Conservation (phyloP, 2,888 invertebrate genomes). For the Dicyrtoma fusca region DNA sequence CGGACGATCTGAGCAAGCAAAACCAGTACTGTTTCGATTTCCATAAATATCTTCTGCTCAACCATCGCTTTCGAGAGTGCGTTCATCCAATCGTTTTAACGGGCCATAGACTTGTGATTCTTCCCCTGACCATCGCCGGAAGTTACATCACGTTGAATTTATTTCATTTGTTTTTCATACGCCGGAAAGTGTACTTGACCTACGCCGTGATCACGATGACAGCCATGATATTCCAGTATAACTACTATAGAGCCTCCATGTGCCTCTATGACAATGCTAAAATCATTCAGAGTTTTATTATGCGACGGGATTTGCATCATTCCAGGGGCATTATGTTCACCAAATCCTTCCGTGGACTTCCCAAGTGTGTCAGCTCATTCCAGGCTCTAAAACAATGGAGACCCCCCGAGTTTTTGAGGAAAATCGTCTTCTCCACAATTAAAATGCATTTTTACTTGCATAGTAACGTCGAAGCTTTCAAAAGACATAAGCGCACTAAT, state of each 20-base stretch:
- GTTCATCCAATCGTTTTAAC: background rate
- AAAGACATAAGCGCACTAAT: background rate
- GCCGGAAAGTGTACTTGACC: background rate
- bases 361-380: background rate
- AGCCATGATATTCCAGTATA: conserved; percentile 12
- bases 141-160: conserved; percentile 8
- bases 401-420: conserved; percentile 11
- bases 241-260: conserved; percentile 4
- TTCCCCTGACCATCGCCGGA: conserved; percentile 8
- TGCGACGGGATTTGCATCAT: background rate
- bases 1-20: background rate
- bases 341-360: background rate
- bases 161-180: background rate
- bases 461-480: conserved; percentile 15
- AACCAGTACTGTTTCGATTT: background rate
- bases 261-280: conserved; percentile 4
- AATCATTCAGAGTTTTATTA: background rate
- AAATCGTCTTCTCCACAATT: conserved; percentile 10
- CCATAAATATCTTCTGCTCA: conserved; percentile 5
- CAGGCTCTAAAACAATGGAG: conserved; percentile 17
- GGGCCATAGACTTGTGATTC: conserved; percentile 11
- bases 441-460: conserved; percentile 32
- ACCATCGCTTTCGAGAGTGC: background rate
- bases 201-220: background rate
- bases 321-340: background rate